phyloP scores from a whole-genome alignment of 2,797 vertebrate species.

The Schizopygopsis pylzovi region DNA sequence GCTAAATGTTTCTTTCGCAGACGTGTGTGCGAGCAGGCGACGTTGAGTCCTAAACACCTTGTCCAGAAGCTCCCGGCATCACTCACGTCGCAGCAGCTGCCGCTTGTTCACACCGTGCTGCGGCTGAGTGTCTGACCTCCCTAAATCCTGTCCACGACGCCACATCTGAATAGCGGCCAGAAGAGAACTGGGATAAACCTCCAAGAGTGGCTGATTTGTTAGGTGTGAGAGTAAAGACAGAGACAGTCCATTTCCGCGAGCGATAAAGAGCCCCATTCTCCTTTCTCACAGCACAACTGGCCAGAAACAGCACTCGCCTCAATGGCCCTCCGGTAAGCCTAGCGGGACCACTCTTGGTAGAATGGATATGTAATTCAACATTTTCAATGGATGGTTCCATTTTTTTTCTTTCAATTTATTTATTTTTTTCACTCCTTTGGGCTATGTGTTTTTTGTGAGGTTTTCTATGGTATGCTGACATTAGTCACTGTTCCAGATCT shows the following conservation, averaged over 20 bases:
- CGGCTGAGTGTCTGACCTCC: conserved; percentile 53
- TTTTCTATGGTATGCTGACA: conserved; percentile 55
- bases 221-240: conserved; percentile 58
- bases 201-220: conserved; percentile 64
- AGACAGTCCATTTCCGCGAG: conserved; percentile 57
- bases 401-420: conserved; percentile 31
- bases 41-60: conserved; percentile 64
- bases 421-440: conserved; percentile 37
- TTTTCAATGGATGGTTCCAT: conserved; percentile 46
- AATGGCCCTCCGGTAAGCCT: conserved; percentile 39
- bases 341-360: conserved; percentile 31
- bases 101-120: conserved; percentile 60
- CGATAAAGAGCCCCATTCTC: conserved; percentile 38
- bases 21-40: conserved; percentile 42
- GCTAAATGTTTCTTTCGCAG: conserved; percentile 42
- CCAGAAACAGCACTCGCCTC: not conserved
- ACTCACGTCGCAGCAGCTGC: conserved; percentile 61
- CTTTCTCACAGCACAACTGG: conserved; percentile 16
- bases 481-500: conserved; percentile 56
- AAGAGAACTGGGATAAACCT: conserved; percentile 40
- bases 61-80: conserved; percentile 55
- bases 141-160: conserved; percentile 33
- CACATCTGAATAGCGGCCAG: conserved; percentile 49
- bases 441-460: conserved; percentile 51
- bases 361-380: conserved; percentile 43